Conservation (phyloP, 2,113 vertebrate species). For the Pleuronectes platessa region DNA sequence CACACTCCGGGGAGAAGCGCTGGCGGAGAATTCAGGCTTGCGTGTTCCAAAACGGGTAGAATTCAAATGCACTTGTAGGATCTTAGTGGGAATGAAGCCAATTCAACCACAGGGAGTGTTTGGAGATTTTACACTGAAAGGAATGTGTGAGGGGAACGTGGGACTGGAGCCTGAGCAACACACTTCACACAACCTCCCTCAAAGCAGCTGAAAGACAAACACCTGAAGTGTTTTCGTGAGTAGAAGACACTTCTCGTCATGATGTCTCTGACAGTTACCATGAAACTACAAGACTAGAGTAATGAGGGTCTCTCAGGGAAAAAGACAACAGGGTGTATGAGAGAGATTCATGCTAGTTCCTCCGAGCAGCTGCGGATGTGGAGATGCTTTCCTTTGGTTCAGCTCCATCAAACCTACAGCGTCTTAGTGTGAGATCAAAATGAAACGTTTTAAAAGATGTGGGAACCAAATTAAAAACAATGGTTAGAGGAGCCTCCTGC, state of each 20-base stretch:
- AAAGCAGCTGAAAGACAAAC: not conserved
- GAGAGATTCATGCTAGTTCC: too few relatives aligned
- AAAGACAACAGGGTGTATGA: too few relatives aligned
- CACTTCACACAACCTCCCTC: not conserved
- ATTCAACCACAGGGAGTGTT: not conserved
- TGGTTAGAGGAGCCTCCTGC: too few relatives aligned
- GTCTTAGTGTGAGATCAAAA: too few relatives aligned
- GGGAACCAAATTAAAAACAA: too few relatives aligned
- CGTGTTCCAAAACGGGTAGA: not conserved
- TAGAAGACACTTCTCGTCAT: not conserved
- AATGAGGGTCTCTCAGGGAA: too few relatives aligned
- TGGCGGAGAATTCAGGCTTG: too few relatives aligned
- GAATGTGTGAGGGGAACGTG: not conserved
- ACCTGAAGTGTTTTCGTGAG: not conserved
- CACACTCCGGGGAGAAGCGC: conserved; percentile 20
- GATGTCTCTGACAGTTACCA: not conserved
- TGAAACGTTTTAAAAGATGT: too few relatives aligned
- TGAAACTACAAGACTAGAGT: not conserved
- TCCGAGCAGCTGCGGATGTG: too few relatives aligned
- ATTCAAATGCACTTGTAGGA: not conserved
- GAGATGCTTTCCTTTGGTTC: too few relatives aligned
- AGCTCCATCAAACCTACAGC: too few relatives aligned
- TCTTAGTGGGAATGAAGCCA: not conserved
- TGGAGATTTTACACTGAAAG: not conserved
- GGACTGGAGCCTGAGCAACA: not conserved